Evolutionary conservation across 1,140 invertebrate genomes (phyloP).

Genomic region (Halictus rubicundus): DNA sequence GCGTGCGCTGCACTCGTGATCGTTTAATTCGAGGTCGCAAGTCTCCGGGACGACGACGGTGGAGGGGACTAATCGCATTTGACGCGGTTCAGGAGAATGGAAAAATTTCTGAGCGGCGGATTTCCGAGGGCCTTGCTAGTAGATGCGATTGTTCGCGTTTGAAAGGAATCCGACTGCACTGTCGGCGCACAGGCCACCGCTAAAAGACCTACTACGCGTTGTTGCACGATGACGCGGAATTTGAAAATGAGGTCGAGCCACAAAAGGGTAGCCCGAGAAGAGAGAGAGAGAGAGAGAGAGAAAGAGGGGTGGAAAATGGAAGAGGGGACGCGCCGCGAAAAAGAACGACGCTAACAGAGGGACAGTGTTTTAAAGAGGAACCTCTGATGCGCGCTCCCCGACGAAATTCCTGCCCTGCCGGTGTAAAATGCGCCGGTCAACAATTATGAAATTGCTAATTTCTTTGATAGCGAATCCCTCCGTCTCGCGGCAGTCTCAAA

Average conservation of each 20-base stretch:
- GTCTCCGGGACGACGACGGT: neutral
- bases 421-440: neutral
- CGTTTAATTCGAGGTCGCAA: neutral
- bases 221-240: constrained; percentile 28
- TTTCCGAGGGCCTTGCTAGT: neutral
- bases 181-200: neutral
- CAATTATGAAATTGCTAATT: neutral
- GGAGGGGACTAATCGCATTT: constrained; percentile 20
- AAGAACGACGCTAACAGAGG: neutral
- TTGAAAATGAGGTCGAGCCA: constrained; percentile 13
- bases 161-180: constrained; percentile 2
- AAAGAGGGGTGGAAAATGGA: neutral
- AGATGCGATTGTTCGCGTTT: constrained; percentile 24
- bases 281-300: neutral
- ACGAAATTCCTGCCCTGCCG: neutral
- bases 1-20: no score
- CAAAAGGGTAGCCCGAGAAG: neutral
- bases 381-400: neutral
- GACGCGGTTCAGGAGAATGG: constrained; percentile 15
- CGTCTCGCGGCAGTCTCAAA: neutral
- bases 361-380: constrained; percentile 13
- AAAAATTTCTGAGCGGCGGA: constrained; percentile 26
- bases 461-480: neutral
- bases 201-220: constrained; percentile 18
- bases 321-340: neutral